Evolutionary conservation across 2,113 vertebrate species (phyloP).

Genomic region (Nothocercus nigrocapillus): DNA sequence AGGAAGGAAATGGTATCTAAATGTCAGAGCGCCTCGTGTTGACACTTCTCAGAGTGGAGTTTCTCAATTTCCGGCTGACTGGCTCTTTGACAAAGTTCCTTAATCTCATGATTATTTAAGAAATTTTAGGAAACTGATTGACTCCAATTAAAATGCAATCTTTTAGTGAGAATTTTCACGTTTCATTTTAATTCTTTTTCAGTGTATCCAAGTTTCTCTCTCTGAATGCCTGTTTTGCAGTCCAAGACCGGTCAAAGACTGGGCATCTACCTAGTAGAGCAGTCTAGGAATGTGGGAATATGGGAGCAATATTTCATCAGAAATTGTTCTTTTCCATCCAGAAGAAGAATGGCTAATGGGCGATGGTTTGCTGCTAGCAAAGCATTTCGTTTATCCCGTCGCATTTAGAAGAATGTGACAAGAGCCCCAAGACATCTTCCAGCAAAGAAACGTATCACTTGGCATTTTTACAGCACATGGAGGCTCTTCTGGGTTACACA

Average conservation of each 20-base stretch:
- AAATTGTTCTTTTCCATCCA: conserved; percentile 47
- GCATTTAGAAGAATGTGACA: conserved; percentile 30
- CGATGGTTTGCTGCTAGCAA: conserved; percentile 6
- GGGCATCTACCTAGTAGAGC: conserved; percentile 1
- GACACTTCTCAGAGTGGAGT: neutral
- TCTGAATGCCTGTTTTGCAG: neutral
- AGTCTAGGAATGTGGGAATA: conserved; percentile 1
- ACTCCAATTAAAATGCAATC: neutral
- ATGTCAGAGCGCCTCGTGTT: neutral
- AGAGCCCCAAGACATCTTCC: conserved; percentile 29
- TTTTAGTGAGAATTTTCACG: neutral
- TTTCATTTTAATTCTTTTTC: neutral
- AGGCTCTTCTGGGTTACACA: conserved; percentile 58
- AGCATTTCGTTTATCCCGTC: conserved; percentile 23
- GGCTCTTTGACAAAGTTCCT: neutral
- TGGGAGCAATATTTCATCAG: conserved; percentile 39
- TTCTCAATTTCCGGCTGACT: neutral
- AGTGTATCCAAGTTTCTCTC: neutral
- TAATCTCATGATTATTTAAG: neutral
- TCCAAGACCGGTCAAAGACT: neutral
- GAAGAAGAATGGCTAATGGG: conserved; percentile 18
- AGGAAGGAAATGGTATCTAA: neutral
- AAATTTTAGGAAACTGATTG: neutral
- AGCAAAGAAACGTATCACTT: conserved; percentile 33
- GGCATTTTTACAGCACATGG: neutral